phyloP scores from a whole-genome alignment of 2,888 invertebrate species.

The Eilema caniola region DNA sequence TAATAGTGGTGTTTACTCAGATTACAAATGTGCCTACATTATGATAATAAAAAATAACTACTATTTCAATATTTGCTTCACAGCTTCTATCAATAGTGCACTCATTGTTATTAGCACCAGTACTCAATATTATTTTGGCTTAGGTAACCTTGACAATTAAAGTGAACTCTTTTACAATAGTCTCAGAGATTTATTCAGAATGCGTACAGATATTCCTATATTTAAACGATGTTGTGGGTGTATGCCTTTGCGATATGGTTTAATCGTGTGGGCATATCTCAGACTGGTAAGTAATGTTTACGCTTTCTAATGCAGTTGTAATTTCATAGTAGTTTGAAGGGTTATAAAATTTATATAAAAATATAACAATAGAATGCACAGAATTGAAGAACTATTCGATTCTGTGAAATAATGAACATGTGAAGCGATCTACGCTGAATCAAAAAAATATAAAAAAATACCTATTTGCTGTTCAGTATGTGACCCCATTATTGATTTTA shows the following conservation, averaged over 20 bases:
- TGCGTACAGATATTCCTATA: conserved; percentile 17
- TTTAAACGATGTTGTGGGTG: conserved; percentile 40
- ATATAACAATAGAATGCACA: too few relatives aligned
- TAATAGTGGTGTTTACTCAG: not conserved
- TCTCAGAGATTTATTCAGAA: conserved; percentile 8
- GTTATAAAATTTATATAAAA: too few relatives aligned
- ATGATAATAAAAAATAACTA: not conserved
- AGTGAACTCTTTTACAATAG: not conserved
- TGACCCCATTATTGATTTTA: not conserved
- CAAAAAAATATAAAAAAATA: too few relatives aligned
- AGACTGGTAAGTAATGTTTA: conserved; percentile 45
- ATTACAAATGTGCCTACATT: not conserved
- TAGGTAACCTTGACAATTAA: not conserved
- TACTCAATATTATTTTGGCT: not conserved
- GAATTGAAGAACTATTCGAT: too few relatives aligned
- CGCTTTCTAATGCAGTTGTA: not conserved
- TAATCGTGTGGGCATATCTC: conserved; percentile 41
- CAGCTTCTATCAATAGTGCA: not conserved
- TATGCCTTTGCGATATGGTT: conserved; percentile 40
- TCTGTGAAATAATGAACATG: too few relatives aligned
- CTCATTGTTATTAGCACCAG: not conserved
- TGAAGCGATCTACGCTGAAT: too few relatives aligned
- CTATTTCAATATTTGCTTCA: not conserved
- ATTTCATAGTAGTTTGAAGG: too few relatives aligned
- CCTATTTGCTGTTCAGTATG: too few relatives aligned